Evolutionary conservation across 53 echinoderm and acorn worm species (phyloP).

Genomic region (Apostichopus leukothele): DNA sequence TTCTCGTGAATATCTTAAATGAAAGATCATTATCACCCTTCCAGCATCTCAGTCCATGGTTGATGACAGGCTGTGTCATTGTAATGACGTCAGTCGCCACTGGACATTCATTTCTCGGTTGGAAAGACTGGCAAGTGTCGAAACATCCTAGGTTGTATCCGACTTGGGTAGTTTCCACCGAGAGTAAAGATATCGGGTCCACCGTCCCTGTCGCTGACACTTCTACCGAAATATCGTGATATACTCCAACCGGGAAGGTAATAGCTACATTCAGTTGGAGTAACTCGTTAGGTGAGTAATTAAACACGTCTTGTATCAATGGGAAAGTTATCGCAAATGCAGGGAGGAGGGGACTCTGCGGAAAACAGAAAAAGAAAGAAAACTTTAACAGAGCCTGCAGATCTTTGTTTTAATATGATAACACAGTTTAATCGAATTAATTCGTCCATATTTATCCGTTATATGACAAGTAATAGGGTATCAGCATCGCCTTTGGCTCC

Average conservation of each 20-base stretch:
- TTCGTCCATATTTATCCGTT: too few species aligned
- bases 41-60: slow-evolving; percentile 14
- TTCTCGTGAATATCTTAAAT: neutral
- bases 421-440: too few species aligned
- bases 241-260: slow-evolving; percentile 12
- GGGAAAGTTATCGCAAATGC: slow-evolving; percentile 3
- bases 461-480: too few species aligned
- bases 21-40: slow-evolving; percentile 7
- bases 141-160: slow-evolving; percentile 49
- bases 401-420: too few species aligned
- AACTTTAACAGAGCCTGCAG: neutral
- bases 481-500: too few species aligned
- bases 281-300: slow-evolving; percentile 15
- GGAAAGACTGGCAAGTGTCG: neutral
- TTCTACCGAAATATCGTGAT: neutral
- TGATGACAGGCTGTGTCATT: neutral
- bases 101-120: neutral
- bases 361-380: neutral
- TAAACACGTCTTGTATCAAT: neutral
- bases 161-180: neutral
- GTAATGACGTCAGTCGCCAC: neutral
- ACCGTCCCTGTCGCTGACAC: neutral
- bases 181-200: neutral
- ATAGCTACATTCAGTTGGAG: neutral
- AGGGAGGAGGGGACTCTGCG: neutral